Base-by-base conservation (phyloP, 2,113 vertebrate genomes). In the Camelus bactrianus region DNA sequence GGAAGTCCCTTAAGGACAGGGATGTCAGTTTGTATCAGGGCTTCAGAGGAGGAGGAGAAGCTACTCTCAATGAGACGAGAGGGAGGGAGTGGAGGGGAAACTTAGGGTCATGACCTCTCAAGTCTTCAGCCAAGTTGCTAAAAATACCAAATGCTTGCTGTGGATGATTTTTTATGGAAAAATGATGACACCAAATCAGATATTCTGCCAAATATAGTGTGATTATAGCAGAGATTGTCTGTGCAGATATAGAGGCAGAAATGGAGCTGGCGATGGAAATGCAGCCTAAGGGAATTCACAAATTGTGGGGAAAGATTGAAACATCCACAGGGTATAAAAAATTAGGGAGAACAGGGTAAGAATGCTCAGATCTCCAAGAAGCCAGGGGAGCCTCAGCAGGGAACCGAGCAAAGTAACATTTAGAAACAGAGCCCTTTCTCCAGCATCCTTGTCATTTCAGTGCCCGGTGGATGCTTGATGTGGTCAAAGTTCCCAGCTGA, bases 21-120 rank as follows among this genome's bases (percentile, higher is more conserved):
- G 22, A 94, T 96, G 96, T 97, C 96, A 95, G 89, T 91, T 80
- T 89, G 58, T 35, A 97, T 97, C 69, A 94, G 30, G 35, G 67
- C 52, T 93, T 75, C 79, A 95, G 54, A 94, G 85, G 77, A 90
- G 30, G 46, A 42, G 20, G 3, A 76, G 32, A 77, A 81, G 46
- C 48, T 19, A 65, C 10, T 69, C 38, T 82, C 83, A 94, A 50
- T 58, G 35, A 88, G 94, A 87, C 58, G n/a, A 32, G 30, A 96
- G 20, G 14, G 38, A 89, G 7, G 42, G 60, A 83, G 20, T 38
- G 30, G 65, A 86, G 60, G 86, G 72, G 76, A 86, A 80, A 80
- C 14, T 65, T 20, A 62, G 3, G 52, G 48, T 5, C 20, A 92
- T 22, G 56, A 38, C 38, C 75, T 94, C n/a, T 89, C 46, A 95